Base-by-base conservation (phyloP, 2,888 invertebrate species). In the Eupithecia tripunctaria region DNA sequence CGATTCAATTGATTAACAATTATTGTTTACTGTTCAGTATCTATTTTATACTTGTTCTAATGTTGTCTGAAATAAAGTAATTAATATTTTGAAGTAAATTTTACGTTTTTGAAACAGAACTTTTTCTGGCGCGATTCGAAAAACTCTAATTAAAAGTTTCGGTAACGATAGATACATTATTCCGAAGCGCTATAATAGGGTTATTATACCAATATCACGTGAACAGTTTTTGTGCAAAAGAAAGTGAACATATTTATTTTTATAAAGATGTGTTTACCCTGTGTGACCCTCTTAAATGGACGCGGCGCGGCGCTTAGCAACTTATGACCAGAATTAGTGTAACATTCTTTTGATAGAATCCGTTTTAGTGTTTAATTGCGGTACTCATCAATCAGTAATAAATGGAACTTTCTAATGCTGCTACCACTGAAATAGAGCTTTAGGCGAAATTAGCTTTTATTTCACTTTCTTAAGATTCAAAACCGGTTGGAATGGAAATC, bases 361-460 rank as follows among this genome's bases (percentile, higher is more conserved):
- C 12, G 60, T 27, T 66, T 43, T 70, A 29, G 66, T 70, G 59
- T 66, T 68, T 68, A 67, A 71, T 67, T 67, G 63, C 67, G 29
- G 69, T 47, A 67, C 66, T 71, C 67, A 67, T 71, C 67, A 71
- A 67, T 71, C 62, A 67, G 60, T 43, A 29, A 62, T 63, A 63
- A 63, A 36, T 63, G 63, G 60, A 65, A 25, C 65, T 65, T 65
- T 65, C 65, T 65, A 65, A 65, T 27, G 41, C 36, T 63, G 36
- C 63, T 12, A 36, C n/a, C 63, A 36, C 63, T n/a, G 18, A 36
- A n/a, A n/a, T 32, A 29, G 2, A 36, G 4, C 12, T 63, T 5
- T 18, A 60, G 7, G 29, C 15, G 60, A 60, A 27, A 60, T 18
- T 18, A 60, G 60, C 60, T 60, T 60, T 29, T 29, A 60, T 29